phyloP scores from a whole-genome alignment of 2,888 invertebrate species.

The Eupithecia centaureata region DNA sequence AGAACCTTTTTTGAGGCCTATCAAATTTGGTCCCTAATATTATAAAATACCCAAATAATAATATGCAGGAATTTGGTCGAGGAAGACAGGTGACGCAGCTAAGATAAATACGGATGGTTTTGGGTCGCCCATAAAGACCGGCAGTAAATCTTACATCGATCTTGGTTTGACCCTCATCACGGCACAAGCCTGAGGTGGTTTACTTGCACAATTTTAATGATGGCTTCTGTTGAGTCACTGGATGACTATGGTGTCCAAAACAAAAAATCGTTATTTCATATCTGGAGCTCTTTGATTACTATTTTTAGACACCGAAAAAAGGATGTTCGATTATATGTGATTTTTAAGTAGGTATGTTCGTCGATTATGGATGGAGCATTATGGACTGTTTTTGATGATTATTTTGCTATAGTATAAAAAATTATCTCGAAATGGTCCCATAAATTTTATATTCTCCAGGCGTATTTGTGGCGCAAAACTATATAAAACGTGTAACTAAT shows the following conservation, averaged over 20 bases:
- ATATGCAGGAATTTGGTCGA: constrained; percentile 21
- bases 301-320: too few relatives aligned
- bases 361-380: too few relatives aligned
- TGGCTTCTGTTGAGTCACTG: background rate
- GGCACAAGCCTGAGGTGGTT: constrained; percentile 4
- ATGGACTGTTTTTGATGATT: background rate
- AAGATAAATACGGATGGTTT: constrained; percentile 50
- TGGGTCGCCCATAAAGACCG: constrained; percentile 47
- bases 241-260: background rate
- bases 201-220: constrained; percentile 8
- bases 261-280: too few relatives aligned
- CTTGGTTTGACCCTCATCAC: constrained; percentile 54
- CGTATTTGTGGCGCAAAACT: background rate
- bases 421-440: background rate
- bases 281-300: background rate
- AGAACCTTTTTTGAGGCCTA: too few relatives aligned
- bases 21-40: too few relatives aligned
- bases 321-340: too few relatives aligned
- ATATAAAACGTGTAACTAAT: background rate
- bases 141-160: constrained; percentile 56
- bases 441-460: background rate
- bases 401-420: background rate
- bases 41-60: constrained; percentile 6
- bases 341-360: too few relatives aligned
- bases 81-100: constrained; percentile 54